These are phyloP conservation scores for Ectemnius continuus DNA, from an alignment of 2,888 invertebrate species.

Conservation along the genomic window DNA sequence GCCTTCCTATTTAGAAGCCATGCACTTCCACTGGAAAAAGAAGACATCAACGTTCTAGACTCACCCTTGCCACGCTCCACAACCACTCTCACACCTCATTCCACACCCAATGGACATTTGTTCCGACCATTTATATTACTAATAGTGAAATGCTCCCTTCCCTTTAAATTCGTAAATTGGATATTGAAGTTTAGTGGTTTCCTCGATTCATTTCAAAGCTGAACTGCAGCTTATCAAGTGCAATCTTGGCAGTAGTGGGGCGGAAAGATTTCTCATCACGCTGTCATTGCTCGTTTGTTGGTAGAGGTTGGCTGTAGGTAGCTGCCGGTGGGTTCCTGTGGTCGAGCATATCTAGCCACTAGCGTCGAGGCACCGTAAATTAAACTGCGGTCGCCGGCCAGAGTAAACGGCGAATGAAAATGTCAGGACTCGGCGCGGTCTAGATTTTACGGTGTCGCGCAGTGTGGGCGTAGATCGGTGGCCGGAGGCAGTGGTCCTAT, in stretches of 20 bases:
- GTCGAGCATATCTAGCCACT: slow-evolving; percentile 45
- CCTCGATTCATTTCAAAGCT: too few relatives aligned
- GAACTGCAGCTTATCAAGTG: not conserved
- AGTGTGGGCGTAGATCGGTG: not conserved
- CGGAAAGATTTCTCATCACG: slow-evolving; percentile 12
- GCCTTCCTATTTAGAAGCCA: slow-evolving; percentile 61
- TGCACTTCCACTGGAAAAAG: slow-evolving; percentile 25
- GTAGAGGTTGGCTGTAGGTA: slow-evolving; percentile 38
- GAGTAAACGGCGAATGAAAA: slow-evolving; percentile 62
- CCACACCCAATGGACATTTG: not conserved
- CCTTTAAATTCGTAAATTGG: too few relatives aligned
- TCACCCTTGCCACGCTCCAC: slow-evolving; percentile 31
- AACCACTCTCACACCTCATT: slow-evolving; percentile 24
- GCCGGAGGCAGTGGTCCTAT: slow-evolving; percentile 37
- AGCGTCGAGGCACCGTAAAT: slow-evolving; percentile 49
- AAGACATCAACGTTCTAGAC: slow-evolving; percentile 31
- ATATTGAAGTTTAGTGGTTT: too few relatives aligned
- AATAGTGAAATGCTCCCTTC: too few relatives aligned
- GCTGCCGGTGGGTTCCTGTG: slow-evolving; percentile 48
- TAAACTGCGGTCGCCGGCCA: slow-evolving; percentile 57
- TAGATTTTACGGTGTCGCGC: slow-evolving; percentile 37
- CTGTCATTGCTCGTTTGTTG: slow-evolving; percentile 15
- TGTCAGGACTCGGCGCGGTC: slow-evolving; percentile 47
- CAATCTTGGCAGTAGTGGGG: not conserved
- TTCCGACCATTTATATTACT: too few relatives aligned